Base-by-base conservation (phyloP, 1,140 invertebrate genomes). In the Lucilia sericata region DNA sequence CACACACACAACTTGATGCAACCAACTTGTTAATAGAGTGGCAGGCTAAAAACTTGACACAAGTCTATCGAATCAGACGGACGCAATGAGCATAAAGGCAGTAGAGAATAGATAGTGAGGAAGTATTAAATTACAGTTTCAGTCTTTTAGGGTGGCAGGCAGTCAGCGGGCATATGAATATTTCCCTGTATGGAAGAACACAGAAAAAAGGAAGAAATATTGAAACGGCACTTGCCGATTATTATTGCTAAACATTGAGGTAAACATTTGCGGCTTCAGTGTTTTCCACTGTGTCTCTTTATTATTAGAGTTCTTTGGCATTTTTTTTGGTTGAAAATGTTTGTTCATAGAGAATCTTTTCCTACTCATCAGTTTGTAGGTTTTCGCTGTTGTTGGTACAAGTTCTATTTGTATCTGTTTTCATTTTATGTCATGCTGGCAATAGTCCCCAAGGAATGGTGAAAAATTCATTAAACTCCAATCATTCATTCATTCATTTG, bases 211-310 rank as follows among this genome's bases (percentile, higher is more conserved):
- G 19, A 80, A 47, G 75, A 30, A 80, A 70, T 21, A 21, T 10
- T 21, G 34, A n/a, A 80, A 49, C 76, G 76, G 42, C 76, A 80
- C 76, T 80, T 80, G 76, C 42, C 76, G 76, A 80, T 80, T 80
- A 80, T 80, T 51, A 70, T 80, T 80, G 76, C 76, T 80, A 80
- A 80, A 51, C 76, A 80, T 80, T 80, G 76, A 80, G 76, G 76
- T 80, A 80, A 80, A 80, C 76, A 80, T 80, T 80, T 80, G 76
- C 76, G 76, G 76, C 76, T 80, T 80, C 76, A 80, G 76, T 80
- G 21, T 49, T 80, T 80, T 51, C 21, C 47, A 49, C 47, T 80
- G 75, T 42, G 36, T 47, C 65, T 17, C 13, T 17, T 76, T 76
- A 30, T 19, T 76, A 76, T 42, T 42, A 42, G 0, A 42, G 5